phyloP scores from a whole-genome alignment of 2,888 invertebrate species.

The Andricus curvator region DNA sequence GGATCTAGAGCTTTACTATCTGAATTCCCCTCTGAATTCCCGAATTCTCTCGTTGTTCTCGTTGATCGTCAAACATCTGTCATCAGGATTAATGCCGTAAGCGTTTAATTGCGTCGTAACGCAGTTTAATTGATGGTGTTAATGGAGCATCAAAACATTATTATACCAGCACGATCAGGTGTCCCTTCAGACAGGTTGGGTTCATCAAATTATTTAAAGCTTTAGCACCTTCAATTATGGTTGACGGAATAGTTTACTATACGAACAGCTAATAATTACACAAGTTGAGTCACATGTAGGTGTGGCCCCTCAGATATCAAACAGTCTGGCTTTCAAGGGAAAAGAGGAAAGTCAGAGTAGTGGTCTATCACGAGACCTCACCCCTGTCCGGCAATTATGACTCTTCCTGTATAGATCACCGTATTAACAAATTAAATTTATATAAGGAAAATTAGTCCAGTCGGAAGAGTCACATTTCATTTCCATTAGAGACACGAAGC shows the following conservation, averaged over 20 bases:
- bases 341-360: conserved; percentile 3
- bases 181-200: neutral
- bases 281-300: conserved; percentile 29
- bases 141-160: neutral
- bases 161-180: neutral
- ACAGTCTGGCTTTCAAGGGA: conserved; percentile 17
- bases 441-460: neutral
- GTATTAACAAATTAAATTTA: conserved; percentile 1
- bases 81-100: neutral
- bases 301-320: conserved; percentile 18
- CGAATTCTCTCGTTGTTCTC: no score
- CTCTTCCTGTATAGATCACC: conserved; percentile 25
- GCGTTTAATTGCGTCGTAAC: neutral
- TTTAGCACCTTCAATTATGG: neutral
- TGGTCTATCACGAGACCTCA: conserved; percentile 20
- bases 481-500: neutral
- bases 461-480: neutral
- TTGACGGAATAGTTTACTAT: neutral
- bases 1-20: no score
- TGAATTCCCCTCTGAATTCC: no score
- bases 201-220: neutral
- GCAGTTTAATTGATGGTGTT: neutral
- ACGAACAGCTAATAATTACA: conserved; percentile 10
- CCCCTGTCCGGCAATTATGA: neutral
- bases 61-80: neutral